A percentile compares a stretch with the other conserved stretches of the same genome.
These are phyloP conservation scores for Butastur rufipennis DNA, from an alignment of 2,113 vertebrate species.

Conservation along the genomic window DNA sequence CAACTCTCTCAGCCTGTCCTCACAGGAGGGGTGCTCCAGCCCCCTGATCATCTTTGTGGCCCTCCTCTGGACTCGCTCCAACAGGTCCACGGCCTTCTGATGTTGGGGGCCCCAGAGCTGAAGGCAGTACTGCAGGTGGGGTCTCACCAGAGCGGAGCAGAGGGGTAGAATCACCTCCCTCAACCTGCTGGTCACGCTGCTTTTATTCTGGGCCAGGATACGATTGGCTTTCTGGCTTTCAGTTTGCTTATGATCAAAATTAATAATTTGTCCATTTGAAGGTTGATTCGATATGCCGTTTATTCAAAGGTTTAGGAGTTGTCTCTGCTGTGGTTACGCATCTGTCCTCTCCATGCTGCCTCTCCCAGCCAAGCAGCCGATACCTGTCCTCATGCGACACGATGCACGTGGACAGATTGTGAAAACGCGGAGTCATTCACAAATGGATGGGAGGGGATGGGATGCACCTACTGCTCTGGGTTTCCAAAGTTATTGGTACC, in stretches of 20 bases:
- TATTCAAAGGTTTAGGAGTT: neutral
- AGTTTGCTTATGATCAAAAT: neutral
- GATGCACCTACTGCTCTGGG: neutral
- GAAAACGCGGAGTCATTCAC: neutral
- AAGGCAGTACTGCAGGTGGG: too few relatives aligned
- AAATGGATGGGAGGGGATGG: neutral
- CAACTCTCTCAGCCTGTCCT: neutral
- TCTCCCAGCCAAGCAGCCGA: neutral
- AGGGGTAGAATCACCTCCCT: neutral
- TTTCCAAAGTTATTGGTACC: neutral
- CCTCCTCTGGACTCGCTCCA: too few relatives aligned
- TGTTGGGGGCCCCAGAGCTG: too few relatives aligned
- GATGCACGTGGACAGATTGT: neutral
- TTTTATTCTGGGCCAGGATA: neutral
- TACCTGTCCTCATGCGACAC: accelerated
- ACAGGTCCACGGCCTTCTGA: too few relatives aligned
- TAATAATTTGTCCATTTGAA: neutral
- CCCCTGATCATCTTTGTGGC: accelerated
- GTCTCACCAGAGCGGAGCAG: neutral
- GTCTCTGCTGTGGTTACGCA: too few relatives aligned
- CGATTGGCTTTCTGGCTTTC: neutral
- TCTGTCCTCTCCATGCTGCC: neutral
- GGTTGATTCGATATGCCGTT: accelerated
- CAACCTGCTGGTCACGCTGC: neutral
- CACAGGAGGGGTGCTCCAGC: neutral